Percentiles rank a stretch among this genome's conserved stretches.
These are phyloP conservation scores for Anolis apletophallus DNA, from an alignment of 2,797 vertebrate species.

Conservation along the genomic window DNA sequence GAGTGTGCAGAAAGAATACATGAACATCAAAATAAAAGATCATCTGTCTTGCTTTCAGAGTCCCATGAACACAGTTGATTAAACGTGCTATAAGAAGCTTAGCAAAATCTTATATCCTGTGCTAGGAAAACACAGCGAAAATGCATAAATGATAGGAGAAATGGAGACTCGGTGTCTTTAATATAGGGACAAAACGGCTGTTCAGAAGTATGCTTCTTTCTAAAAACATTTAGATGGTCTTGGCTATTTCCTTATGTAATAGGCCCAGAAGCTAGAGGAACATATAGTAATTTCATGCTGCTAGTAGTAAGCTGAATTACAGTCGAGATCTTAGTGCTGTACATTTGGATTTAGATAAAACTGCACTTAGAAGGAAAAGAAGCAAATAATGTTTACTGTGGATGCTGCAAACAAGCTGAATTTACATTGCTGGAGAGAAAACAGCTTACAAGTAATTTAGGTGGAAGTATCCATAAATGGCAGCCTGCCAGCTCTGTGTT, in stretches of 20 bases:
- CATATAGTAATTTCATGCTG: not conserved
- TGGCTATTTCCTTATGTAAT: conserved; percentile 32
- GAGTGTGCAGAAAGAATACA: not conserved
- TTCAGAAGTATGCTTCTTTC: not conserved
- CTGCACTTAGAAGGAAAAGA: not conserved
- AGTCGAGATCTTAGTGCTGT: conserved; percentile 15
- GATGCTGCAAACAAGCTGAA: accelerated
- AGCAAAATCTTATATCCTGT: not conserved
- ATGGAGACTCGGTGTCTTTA: not conserved
- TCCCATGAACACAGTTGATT: conserved; percentile 30
- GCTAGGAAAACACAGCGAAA: not conserved
- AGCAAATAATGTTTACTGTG: conserved; percentile 24
- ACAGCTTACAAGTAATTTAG: accelerated
- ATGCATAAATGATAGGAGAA: not conserved
- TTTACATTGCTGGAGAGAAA: not conserved
- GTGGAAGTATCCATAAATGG: not conserved
- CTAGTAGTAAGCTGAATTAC: not conserved
- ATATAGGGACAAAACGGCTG: accelerated
- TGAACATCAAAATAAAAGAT: not conserved
- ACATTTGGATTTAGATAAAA: conserved; percentile 30
- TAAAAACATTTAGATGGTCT: not conserved
- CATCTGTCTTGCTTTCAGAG: not conserved
- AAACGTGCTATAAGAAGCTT: conserved; percentile 47
- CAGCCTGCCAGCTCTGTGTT: not conserved
- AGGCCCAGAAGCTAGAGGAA: not conserved